Base-by-base conservation (phyloP, 2,888 invertebrate genomes). In the Drosophila conformis region DNA sequence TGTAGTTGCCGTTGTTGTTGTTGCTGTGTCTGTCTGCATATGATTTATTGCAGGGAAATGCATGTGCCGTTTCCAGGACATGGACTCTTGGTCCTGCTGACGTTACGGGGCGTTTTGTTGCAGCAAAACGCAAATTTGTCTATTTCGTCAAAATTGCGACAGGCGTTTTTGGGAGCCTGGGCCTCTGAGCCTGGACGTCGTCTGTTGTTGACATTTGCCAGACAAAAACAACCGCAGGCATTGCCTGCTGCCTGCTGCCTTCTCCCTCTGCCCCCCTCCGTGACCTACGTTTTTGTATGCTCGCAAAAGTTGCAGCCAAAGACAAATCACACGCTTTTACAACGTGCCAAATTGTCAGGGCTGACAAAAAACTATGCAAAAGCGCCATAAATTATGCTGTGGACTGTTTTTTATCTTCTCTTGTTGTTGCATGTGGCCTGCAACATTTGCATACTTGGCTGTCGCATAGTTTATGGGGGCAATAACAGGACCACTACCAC, bases 101-200 rank as follows among this genome's bases (percentile, higher is more conserved):
- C 72, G 73, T 76, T 69, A 67, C 78, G 67, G 73, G 76, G 71
- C 79, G 83, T 90, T 86, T 90, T 87, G 90, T 82, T 84, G 89
- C 83, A 90, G 80, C 81, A 89, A 89, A 90, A 91, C 91, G 91
- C 91, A 90, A 90, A 90, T 90, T 91, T 91, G 91, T 90, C 91
- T 91, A 90, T 90, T 90, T 91, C 91, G 90, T 90, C 90, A 91
- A 90, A 90, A 86, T 71, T 78, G 73, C 82, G 82, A 82, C 87
- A 89, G 84, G 80, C 89, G 85, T 85, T 89, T 86, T 85, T 75
- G 68, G 69, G 72, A 62, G 72, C 80, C 59, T 75, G 67, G 57
- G 36, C 27, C 56, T 38, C 56, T 40, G 80, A 61, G 75, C 83
- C 70, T 69, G 74, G 62, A 71, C 51, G 69, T 69, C 83, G 82